These are phyloP conservation scores for Rhaphigaster nebulosa DNA, from an alignment of 2,888 invertebrate species.

Conservation along the genomic window DNA sequence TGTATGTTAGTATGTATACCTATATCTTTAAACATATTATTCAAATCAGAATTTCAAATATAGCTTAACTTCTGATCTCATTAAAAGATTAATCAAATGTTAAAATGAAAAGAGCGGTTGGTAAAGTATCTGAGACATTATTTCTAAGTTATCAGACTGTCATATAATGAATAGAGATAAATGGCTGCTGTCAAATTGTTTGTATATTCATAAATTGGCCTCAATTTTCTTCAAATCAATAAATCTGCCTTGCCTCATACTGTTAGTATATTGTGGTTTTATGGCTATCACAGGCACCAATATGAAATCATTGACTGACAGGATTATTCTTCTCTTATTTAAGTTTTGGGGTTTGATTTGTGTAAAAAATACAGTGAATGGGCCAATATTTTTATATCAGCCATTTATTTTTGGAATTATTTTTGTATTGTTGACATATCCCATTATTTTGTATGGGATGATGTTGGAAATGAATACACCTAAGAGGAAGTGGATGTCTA, in stretches of 20 bases:
- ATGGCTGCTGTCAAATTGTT: slow-evolving; percentile 28
- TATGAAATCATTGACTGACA: slow-evolving; percentile 7
- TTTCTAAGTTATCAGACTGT: not conserved
- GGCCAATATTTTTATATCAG: not conserved
- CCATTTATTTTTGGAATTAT: slow-evolving; percentile 16
- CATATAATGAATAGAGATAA: slow-evolving; percentile 19
- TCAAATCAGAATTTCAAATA: too few species aligned
- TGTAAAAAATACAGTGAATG: not conserved
- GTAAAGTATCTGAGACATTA: not conserved
- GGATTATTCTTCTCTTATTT: not conserved
- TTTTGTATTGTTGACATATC: not conserved
- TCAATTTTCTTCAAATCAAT: slow-evolving; percentile 13
- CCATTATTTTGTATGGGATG: not conserved
- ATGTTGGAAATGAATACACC: not conserved
- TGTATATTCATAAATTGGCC: not conserved
- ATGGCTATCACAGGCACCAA: not conserved
- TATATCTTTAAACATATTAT: too few species aligned
- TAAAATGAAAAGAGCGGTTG: not conserved
- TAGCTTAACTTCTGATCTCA: not conserved
- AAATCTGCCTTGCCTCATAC: not conserved
- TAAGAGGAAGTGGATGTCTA: slow-evolving; percentile 7
- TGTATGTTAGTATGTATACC: too few species aligned
- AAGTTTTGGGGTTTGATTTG: not conserved
- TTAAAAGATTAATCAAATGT: not conserved
- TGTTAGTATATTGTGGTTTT: not conserved